Evolutionary conservation across 2,797 vertebrate genomes (phyloP).

Genomic region (Streptopelia turtur): DNA sequence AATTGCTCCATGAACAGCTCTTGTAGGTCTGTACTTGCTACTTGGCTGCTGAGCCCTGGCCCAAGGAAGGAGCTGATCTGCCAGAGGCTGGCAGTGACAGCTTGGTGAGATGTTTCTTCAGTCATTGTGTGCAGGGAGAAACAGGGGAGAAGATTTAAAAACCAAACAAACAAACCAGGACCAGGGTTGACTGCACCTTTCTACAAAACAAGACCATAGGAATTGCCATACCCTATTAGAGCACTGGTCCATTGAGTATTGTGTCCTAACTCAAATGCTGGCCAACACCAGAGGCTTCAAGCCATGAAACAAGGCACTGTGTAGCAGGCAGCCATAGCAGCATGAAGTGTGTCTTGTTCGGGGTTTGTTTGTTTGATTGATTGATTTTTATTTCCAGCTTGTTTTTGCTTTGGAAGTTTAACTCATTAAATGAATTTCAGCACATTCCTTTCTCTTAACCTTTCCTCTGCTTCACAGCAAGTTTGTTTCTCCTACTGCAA

Average conservation of each 20-base stretch:
- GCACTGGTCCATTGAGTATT: not conserved
- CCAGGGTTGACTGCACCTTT: not conserved
- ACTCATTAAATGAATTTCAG: not conserved
- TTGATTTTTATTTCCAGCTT: not conserved
- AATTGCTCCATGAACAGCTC: not conserved
- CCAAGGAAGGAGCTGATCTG: not conserved
- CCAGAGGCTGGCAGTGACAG: slow-evolving; percentile 28
- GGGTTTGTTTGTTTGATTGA: too few species aligned
- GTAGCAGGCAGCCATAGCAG: not conserved
- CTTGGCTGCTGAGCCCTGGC: slow-evolving; percentile 20
- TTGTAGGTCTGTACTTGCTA: not conserved
- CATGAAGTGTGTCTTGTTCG: not conserved
- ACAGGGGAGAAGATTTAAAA: not conserved
- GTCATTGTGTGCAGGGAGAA: not conserved
- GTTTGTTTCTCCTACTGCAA: not conserved
- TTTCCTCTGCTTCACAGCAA: not conserved
- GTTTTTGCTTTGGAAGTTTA: not conserved
- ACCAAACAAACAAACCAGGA: not conserved
- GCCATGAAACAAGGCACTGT: not conserved
- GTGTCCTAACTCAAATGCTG: not conserved
- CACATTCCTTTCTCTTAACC: not conserved
- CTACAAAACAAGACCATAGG: not conserved
- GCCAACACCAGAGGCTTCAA: not conserved
- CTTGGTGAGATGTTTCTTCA: not conserved
- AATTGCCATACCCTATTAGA: slow-evolving; percentile 21